phyloP scores from a whole-genome alignment of 2,888 invertebrate genomes.

The Drosophila barbarae region DNA sequence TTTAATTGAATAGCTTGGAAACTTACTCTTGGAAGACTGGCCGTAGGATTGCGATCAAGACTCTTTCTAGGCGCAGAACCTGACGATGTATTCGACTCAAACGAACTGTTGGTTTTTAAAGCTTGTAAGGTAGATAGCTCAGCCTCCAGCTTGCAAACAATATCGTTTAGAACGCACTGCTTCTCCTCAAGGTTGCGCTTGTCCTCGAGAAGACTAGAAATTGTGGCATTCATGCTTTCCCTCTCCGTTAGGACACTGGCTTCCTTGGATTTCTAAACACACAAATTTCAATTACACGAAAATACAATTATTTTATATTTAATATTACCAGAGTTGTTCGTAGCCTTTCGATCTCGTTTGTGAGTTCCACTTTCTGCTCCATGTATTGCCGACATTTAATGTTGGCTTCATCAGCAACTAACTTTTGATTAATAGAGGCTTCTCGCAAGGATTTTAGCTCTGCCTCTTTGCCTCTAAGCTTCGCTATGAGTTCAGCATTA shows the following conservation, averaged over 20 bases:
- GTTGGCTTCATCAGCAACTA: background rate
- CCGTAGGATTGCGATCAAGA: conserved; percentile 58
- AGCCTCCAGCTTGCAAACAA: conserved; percentile 46
- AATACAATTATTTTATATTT: background rate
- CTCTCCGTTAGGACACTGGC: conserved; percentile 38
- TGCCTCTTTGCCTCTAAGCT: conserved; percentile 9
- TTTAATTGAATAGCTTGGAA: too few species aligned
- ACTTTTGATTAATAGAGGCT: background rate
- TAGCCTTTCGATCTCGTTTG: background rate
- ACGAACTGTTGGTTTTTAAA: conserved; percentile 45
- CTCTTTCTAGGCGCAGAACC: conserved; percentile 39
- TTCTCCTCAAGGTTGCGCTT: conserved; percentile 62
- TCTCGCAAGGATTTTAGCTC: background rate
- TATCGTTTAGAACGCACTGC: conserved; percentile 42
- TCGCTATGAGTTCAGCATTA: conserved; percentile 10
- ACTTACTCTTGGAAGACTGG: conserved; percentile 52
- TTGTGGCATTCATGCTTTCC: conserved; percentile 46
- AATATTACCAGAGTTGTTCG: background rate
- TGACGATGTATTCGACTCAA: conserved; percentile 54
- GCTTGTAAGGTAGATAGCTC: conserved; percentile 41
- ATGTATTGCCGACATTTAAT: background rate
- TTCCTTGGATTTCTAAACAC: conserved; percentile 48
- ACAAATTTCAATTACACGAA: background rate
- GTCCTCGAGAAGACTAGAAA: conserved; percentile 53
- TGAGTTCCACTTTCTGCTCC: background rate